phyloP scores from a whole-genome alignment of 2,888 invertebrate genomes.

The Pecten maximus region DNA sequence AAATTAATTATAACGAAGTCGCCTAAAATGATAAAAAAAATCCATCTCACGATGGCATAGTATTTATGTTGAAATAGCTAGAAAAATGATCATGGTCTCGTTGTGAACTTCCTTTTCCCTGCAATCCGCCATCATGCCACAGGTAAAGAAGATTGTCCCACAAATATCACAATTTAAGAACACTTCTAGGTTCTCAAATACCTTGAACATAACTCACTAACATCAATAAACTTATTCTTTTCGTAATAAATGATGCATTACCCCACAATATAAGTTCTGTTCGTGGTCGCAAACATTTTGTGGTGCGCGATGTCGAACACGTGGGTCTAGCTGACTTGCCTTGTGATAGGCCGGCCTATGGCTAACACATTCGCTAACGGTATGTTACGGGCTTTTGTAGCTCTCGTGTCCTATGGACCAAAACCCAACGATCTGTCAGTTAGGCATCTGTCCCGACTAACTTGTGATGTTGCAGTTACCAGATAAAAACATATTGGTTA shows the following conservation, averaged over 20 bases:
- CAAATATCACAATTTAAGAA: neutral
- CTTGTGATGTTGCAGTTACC: too few relatives aligned
- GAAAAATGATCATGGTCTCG: neutral
- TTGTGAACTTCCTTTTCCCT: conserved; percentile 37
- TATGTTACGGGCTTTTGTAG: too few relatives aligned
- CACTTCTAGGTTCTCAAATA: neutral
- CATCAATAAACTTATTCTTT: neutral
- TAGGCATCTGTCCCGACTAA: too few relatives aligned
- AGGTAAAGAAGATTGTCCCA: conserved; percentile 38
- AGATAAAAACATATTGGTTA: too few relatives aligned
- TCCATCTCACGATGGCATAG: too few relatives aligned
- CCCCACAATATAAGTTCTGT: neutral
- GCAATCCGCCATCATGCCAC: conserved; percentile 47
- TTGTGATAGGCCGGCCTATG: too few relatives aligned
- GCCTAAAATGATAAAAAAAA: too few relatives aligned
- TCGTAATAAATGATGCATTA: neutral
- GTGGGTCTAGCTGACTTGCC: conserved; percentile 34
- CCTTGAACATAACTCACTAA: neutral
- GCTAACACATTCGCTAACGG: too few relatives aligned
- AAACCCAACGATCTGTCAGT: too few relatives aligned
- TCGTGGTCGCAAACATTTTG: neutral
- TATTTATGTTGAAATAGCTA: neutral
- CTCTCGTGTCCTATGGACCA: too few relatives aligned
- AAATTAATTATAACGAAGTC: too few relatives aligned
- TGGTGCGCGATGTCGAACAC: neutral